Percentiles rank a stretch among this genome's conserved stretches.
These are phyloP conservation scores for Ailurus styani DNA, from an alignment of 2,113 vertebrate genomes.

Conservation along the genomic window DNA sequence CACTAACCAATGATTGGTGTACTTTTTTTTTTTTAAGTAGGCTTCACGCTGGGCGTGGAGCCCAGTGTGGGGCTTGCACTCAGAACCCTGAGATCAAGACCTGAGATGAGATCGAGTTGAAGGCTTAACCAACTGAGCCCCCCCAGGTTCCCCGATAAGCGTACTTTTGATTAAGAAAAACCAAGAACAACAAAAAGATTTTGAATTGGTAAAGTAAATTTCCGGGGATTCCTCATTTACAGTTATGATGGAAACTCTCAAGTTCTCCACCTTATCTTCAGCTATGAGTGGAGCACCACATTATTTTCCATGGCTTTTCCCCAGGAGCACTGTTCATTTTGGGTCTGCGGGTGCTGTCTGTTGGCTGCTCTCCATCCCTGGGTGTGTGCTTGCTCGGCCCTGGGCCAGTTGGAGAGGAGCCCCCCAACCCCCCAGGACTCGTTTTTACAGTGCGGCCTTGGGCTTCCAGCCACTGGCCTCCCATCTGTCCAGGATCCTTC, in stretches of 20 bases:
- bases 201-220: background rate
- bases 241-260: background rate
- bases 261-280: background rate
- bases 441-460: background rate
- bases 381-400: background rate
- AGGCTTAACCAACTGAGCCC: background rate
- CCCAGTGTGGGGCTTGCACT: background rate
- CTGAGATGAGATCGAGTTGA: background rate
- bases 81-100: background rate
- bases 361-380: background rate
- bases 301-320: background rate
- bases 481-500: background rate
- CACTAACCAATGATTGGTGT: background rate
- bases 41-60: background rate
- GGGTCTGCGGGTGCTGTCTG: rapidly evolving
- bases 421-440: background rate
- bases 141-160: background rate
- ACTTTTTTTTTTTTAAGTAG: background rate
- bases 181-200: background rate
- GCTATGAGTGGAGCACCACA: rapidly evolving
- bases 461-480: background rate
- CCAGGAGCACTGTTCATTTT: background rate
- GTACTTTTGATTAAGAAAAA: background rate
- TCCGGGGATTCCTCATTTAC: background rate
- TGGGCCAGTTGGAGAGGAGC: background rate